phyloP scores from a whole-genome alignment of 1,140 invertebrate species.

The Lethrus apterus region DNA sequence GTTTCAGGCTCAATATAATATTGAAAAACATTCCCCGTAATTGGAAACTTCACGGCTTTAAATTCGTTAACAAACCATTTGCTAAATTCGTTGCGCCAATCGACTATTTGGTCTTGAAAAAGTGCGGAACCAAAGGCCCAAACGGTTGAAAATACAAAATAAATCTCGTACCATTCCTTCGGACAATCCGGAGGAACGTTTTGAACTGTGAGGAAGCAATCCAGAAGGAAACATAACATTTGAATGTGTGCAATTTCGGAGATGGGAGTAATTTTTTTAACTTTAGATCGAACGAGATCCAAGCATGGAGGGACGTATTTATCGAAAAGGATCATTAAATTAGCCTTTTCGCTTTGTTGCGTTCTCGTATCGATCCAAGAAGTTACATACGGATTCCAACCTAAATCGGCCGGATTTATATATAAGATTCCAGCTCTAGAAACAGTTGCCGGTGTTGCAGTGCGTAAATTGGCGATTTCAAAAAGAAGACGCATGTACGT shows the following conservation, averaged over 20 bases:
- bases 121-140: constrained; percentile 92
- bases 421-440: constrained; percentile 87
- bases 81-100: constrained; percentile 89
- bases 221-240: constrained; percentile 83
- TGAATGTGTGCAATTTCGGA: constrained; percentile 86
- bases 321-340: constrained; percentile 83
- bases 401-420: constrained; percentile 90
- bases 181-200: constrained; percentile 79
- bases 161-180: constrained; percentile 89
- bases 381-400: constrained; percentile 90
- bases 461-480: constrained; percentile 88
- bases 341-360: constrained; percentile 64
- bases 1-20: constrained; percentile 82
- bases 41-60: constrained; percentile 84
- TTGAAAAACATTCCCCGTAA: constrained; percentile 75
- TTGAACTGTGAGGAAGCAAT: constrained; percentile 73
- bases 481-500: constrained; percentile 86
- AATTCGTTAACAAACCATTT: constrained; percentile 90
- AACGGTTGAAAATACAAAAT: constrained; percentile 85
- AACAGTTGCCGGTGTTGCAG: constrained; percentile 92
- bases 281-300: constrained; percentile 67
- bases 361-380: constrained; percentile 86
- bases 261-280: constrained; percentile 88
- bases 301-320: constrained; percentile 87
- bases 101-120: constrained; percentile 80